These are phyloP conservation scores for Psammodynastes pulverulentus DNA, from an alignment of 2,113 vertebrate species.

Conservation along the genomic window DNA sequence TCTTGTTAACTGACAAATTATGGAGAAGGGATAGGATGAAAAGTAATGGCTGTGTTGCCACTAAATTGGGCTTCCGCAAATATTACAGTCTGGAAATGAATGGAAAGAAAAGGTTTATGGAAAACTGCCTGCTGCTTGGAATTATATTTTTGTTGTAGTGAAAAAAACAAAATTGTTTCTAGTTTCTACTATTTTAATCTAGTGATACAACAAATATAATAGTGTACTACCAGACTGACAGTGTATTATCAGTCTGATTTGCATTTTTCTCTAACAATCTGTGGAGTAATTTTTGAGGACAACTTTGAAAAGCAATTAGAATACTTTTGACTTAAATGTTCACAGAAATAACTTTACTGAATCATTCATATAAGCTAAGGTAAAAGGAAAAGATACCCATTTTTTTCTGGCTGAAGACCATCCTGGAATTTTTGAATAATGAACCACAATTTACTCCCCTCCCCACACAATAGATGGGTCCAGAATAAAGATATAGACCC, in stretches of 20 bases:
- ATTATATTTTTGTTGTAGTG: not conserved
- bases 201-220: conserved; percentile 24
- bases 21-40: conserved; percentile 11
- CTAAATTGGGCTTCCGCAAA: conserved; percentile 19
- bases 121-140: conserved; percentile 35
- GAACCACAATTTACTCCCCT: not conserved
- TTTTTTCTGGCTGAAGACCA: not conserved
- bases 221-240: not conserved
- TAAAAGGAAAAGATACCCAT: not conserved
- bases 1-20: conserved; percentile 48
- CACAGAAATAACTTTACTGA: not conserved
- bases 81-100: conserved; percentile 14
- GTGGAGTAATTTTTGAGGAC: not conserved
- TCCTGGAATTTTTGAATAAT: not conserved
- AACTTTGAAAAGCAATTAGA: not conserved
- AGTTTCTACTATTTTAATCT: conserved; percentile 34
- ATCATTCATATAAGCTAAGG: not conserved
- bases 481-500: not conserved
- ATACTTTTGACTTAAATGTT: not conserved
- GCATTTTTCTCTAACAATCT: not conserved
- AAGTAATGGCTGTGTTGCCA: conserved; percentile 11
- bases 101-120: conserved; percentile 39
- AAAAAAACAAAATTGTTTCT: conserved; percentile 42
- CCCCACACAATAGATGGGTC: not conserved
- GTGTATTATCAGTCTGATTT: not conserved